Evolutionary conservation across 2,888 invertebrate genomes (phyloP), one percentile per base, ranked within the genome.

Genomic region (Ophion ventricosus): DNA sequence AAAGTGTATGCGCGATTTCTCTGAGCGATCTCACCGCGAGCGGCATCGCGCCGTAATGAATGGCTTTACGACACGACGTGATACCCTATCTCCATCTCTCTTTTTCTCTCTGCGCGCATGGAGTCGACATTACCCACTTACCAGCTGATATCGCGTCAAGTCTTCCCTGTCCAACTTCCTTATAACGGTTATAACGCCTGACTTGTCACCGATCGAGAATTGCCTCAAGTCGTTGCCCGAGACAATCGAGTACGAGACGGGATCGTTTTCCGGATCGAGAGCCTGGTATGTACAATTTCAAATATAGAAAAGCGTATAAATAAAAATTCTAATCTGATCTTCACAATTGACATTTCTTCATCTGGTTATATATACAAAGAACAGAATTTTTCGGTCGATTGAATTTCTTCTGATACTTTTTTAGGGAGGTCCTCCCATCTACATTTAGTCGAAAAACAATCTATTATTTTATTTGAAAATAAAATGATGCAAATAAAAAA

Each of bases 181-280:
- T 88, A 97, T 97, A 72, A 98, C 97, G 84, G 96, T 97, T 76
- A 98, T 96, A 76, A 97, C 95, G n/a, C 98, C 98, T n/a, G 96
- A 97, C 89, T 95, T 96, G 82, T 97, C 95, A 35, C 98, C 97
- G 79, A 98, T 96, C 0, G 96, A 95, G 92, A 98, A 98, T 92
- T 98, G 98, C 8, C 97, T 95, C n/a, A 98, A 94, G 92, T 98
- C 97, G 90, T 98, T 98, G 40, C 98, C 98, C 0, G 97, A 97
- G n/a, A 96, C 94, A 75, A 98, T 97, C 2, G 97, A 96, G 92
- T 98, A 98, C 0, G 96, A 95, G 1, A 98, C 97, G 0, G 96
- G 96, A 93, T 98, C 98, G 90, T 97, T 97, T 94, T 98, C 98
- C 17, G 98, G 98, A 93, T 98, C 98, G 89, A 96, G 95, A n/a